Evolutionary conservation across 92 coral and sea anemone genomes (phyloP), one percentile per base, ranked within the genome.

Genomic region (Porites divaricata): DNA sequence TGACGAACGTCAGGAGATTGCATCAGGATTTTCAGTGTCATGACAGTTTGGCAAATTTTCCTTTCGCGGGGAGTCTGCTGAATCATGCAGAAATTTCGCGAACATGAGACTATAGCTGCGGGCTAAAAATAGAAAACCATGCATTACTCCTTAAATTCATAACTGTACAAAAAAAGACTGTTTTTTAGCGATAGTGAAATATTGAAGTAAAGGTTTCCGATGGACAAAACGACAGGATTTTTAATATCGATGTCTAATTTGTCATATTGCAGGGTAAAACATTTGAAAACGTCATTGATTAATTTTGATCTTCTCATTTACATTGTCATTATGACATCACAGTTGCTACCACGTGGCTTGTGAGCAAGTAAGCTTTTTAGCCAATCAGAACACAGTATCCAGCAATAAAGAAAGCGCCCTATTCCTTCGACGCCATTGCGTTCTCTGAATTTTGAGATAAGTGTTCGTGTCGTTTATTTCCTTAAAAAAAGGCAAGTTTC

Each of bases 361-460:
- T 82, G 86, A 82, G 17, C 48, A 2, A 17, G 77, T 5, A 11
- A n/a, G n/a, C n/a, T 77, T 76, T 62, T 70, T 16, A 88, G 76
- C 95, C 95, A 91, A 91, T 91, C 92, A 91, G 90, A 80, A 7
- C 64, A 73, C 88, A 21, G 72, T 17, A 76, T 70, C 5, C 22
- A 35, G 17, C 1, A 11, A 72, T 81, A 81, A 87, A 81, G 78
- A 73, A 74, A 75, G 49, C 87, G 75, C 87, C 63, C 77, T 52
- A 50, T 35, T 1, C 56, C 50, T 23, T 53, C 70, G 69, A 81
- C 92, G 95, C 95, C 95, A 91, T 91, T 77, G 68, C 77, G 76
- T 49, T 88, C 84, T 26, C 13, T 26, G 8, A 52, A 8, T 26
- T 41, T 45, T 10, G 21, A 9, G 8, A 23, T 0, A 9, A 9